A percentile compares a stretch with the other conserved stretches of the same genome.
phyloP scores from a whole-genome alignment of 2,797 vertebrate species.

The Typhlichthys eigenmanni region DNA sequence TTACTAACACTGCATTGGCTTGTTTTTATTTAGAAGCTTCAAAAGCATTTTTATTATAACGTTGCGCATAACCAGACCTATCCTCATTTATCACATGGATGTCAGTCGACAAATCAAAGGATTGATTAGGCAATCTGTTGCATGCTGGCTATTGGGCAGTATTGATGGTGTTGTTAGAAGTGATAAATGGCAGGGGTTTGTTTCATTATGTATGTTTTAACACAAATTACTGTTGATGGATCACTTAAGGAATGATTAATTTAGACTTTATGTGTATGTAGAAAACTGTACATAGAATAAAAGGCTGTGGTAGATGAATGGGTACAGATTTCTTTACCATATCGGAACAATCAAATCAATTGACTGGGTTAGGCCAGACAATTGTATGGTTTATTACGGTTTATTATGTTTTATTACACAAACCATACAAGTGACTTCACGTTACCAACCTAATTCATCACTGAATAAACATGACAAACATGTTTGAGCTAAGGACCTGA shows the following conservation, averaged over 20 bases:
- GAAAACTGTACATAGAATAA: neutral
- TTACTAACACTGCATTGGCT: constrained; percentile 19
- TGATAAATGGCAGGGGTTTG: constrained; percentile 34
- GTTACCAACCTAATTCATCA: constrained; percentile 38
- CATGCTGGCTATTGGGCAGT: constrained; percentile 20
- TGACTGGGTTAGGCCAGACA: constrained; percentile 19
- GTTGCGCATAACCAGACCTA: neutral
- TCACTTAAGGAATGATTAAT: constrained; percentile 38
- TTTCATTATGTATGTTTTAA: constrained; percentile 31
- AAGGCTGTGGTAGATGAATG: constrained; percentile 8
- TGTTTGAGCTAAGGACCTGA: too few species aligned
- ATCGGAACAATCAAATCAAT: constrained; percentile 20
- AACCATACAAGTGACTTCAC: constrained; percentile 17
- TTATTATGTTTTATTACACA: constrained; percentile 11
- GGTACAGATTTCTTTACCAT: constrained; percentile 16
- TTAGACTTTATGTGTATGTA: neutral
- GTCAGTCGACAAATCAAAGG: constrained; percentile 45
- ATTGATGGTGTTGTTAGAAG: constrained; percentile 46
- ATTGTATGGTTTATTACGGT: too few species aligned
- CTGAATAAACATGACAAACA: neutral
- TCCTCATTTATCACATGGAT: constrained; percentile 37
- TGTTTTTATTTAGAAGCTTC: constrained; percentile 15
- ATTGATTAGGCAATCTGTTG: constrained; percentile 41
- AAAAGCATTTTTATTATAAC: constrained; percentile 7
- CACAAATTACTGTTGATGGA: constrained; percentile 41